Percentiles rank a stretch among this genome's conserved stretches.
phyloP scores from a whole-genome alignment of 2,888 invertebrate genomes.

The Epinotia ramella region DNA sequence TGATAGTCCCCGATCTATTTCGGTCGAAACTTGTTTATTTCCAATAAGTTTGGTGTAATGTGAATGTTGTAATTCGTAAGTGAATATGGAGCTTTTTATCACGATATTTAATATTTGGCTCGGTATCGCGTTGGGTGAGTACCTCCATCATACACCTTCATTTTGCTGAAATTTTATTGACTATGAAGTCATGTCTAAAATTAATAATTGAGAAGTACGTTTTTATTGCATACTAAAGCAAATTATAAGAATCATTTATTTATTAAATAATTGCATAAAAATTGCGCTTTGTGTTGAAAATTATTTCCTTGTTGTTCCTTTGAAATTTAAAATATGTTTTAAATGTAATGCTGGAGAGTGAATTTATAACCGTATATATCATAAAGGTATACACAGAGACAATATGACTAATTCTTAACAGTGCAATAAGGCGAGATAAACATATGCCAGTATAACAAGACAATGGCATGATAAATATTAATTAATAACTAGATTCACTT shows the following conservation, averaged over 20 bases:
- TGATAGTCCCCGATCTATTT: conserved; percentile 24
- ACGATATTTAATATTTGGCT: conserved; percentile 40
- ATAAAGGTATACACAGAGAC: neutral
- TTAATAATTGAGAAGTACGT: neutral
- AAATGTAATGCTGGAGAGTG: neutral
- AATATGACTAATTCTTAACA: neutral
- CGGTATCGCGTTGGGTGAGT: conserved; percentile 34
- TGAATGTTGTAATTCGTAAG: conserved; percentile 37
- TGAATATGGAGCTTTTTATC: conserved; percentile 40
- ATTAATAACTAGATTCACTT: too few relatives aligned
- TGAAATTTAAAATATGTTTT: neutral
- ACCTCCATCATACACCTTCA: conserved; percentile 3
- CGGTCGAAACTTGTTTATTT: conserved; percentile 11
- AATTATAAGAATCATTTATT: neutral
- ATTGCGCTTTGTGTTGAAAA: neutral
- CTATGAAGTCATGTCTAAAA: conserved; percentile 3
- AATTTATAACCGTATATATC: neutral
- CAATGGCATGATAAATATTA: neutral
- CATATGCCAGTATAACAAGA: neutral
- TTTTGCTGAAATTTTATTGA: conserved; percentile 7
- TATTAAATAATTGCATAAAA: too few relatives aligned
- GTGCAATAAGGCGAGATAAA: neutral
- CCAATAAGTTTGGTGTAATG: conserved; percentile 10
- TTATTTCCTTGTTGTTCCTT: neutral
- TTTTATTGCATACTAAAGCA: neutral